Conservation (phyloP, 2,888 invertebrate species). For the Fabriciana adippe region DNA sequence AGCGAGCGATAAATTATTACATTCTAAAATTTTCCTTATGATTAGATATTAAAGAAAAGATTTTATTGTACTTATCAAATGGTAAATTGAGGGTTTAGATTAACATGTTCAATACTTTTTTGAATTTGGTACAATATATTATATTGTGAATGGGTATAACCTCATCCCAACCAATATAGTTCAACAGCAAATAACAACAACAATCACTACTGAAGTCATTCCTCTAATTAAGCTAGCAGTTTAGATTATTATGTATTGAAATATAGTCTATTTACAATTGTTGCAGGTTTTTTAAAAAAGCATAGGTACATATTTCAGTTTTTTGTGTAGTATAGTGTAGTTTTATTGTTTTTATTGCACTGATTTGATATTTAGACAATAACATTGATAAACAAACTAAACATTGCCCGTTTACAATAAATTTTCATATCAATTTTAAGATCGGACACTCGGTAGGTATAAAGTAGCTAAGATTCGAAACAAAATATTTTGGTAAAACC, state of each 20-base stretch:
- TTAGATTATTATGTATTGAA: conserved; percentile 25
- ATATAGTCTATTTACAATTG: conserved; percentile 12
- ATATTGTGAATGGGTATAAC: background rate
- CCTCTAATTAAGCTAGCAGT: conserved; percentile 34
- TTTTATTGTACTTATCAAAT: conserved; percentile 5
- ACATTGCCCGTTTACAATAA: conserved; percentile 22
- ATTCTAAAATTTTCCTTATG: conserved; percentile 18
- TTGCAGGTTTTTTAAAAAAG: background rate
- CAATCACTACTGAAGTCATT: conserved; percentile 41
- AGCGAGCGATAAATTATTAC: conserved; percentile 2
- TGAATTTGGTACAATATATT: background rate
- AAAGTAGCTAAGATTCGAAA: background rate
- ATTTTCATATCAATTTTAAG: conserved; percentile 33
- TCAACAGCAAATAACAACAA: conserved; percentile 31
- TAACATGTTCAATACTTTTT: background rate
- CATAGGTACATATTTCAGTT: background rate
- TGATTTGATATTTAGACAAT: conserved; percentile 23
- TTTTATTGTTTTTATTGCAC: background rate
- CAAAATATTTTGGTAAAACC: background rate
- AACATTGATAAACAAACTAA: conserved; percentile 11
- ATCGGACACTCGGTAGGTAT: conserved; percentile 9
- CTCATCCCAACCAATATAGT: background rate
- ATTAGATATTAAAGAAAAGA: conserved; percentile 10
- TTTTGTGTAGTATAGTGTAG: background rate
- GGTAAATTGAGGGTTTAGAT: background rate